Conservation (phyloP, 2,888 invertebrate genomes). For the Pristionchus arcanus region DNA sequence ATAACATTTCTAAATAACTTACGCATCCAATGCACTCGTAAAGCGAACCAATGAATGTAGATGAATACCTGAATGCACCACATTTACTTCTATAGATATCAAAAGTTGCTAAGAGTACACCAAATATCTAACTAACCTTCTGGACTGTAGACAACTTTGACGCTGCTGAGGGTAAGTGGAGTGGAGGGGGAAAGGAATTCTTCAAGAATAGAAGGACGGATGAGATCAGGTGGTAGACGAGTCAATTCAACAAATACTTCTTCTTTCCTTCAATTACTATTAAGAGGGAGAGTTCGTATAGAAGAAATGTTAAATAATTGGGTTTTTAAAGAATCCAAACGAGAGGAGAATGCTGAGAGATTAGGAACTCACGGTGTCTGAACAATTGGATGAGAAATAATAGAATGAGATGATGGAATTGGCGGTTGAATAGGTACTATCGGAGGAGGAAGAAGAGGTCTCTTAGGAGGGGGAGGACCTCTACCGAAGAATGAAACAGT, state of each 20-base stretch:
- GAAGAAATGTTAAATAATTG: too few species aligned
- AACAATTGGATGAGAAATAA: not conserved
- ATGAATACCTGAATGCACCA: slow-evolving; percentile 60
- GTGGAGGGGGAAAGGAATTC: slow-evolving; percentile 66
- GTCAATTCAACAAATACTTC: slow-evolving; percentile 63
- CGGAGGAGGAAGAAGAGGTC: not conserved
- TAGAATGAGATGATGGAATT: not conserved
- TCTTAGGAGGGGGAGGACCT: not conserved
- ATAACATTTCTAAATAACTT: too few species aligned
- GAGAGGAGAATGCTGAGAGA: too few species aligned
- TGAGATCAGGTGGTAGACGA: slow-evolving; percentile 67
- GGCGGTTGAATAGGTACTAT: not conserved
- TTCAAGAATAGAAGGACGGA: slow-evolving; percentile 66
- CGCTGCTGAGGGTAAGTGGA: slow-evolving; percentile 67
- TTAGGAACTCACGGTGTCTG: not conserved
- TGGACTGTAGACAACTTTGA: slow-evolving; percentile 67
- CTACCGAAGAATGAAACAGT: slow-evolving; percentile 13
- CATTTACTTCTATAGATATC: not conserved
- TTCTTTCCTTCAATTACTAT: slow-evolving; percentile 34
- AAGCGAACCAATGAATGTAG: slow-evolving; percentile 68
- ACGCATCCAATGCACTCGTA: slow-evolving; percentile 64
- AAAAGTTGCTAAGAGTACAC: not conserved
- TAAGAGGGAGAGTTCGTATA: too few species aligned
- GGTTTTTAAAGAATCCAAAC: too few species aligned
- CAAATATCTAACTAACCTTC: slow-evolving; percentile 58